These are phyloP conservation scores for Phodopus roborovskii DNA, from an alignment of 2,113 vertebrate species.

Conservation along the genomic window DNA sequence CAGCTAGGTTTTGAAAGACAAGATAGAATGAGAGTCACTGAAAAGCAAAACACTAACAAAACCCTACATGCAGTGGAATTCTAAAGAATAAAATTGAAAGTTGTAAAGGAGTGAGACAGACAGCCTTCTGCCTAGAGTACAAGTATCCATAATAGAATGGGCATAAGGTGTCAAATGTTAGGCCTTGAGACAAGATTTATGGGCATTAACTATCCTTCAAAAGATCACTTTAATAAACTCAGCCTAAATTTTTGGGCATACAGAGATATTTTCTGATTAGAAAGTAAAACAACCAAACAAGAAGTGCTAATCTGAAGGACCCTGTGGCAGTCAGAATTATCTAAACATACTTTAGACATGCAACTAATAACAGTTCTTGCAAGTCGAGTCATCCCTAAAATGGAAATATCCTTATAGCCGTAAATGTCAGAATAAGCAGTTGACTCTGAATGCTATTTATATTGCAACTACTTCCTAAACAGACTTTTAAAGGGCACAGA, in stretches of 20 bases:
- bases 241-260: neutral
- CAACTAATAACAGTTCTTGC: slow-evolving; percentile 20
- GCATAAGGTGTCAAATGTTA: neutral
- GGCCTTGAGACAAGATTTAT: neutral
- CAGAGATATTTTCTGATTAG: neutral
- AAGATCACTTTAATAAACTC: neutral
- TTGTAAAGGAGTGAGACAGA: neutral
- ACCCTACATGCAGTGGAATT: neutral
- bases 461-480: slow-evolving; percentile 49
- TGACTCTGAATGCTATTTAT: slow-evolving; percentile 60
- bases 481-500: slow-evolving; percentile 63
- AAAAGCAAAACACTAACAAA: neutral
- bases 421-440: slow-evolving; percentile 64
- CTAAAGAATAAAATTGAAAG: neutral
- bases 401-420: slow-evolving; percentile 40
- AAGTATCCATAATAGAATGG: neutral
- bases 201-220: neutral
- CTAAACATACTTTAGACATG: neutral
- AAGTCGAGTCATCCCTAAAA: slow-evolving; percentile 35
- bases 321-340: slow-evolving; percentile 3
- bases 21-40: slow-evolving; percentile 14
- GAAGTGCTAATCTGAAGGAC: neutral
- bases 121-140: neutral
- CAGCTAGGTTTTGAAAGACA: slow-evolving; percentile 59
- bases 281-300: slow-evolving; percentile 29